A percentile compares a stretch with the other conserved stretches of the same genome.
Conservation (phyloP, 2,113 vertebrate genomes). For the Isichthys henryi region DNA sequence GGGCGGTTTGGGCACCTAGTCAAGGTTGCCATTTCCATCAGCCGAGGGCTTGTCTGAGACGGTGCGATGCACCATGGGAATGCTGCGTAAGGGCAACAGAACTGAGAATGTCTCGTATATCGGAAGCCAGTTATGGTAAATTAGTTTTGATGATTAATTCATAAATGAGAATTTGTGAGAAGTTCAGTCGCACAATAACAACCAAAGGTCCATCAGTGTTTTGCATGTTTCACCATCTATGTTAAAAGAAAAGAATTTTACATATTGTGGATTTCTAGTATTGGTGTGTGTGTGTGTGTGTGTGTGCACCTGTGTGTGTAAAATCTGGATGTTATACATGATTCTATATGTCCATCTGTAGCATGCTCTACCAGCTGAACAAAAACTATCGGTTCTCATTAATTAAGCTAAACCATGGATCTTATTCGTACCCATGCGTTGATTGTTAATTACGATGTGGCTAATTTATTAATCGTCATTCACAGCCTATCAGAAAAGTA, state of each 20-base stretch:
- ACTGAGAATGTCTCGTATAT: neutral
- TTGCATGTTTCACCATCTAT: neutral
- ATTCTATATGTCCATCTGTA: neutral
- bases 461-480: neutral
- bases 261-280: neutral
- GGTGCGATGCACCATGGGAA: neutral
- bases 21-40: neutral
- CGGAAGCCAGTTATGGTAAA: neutral
- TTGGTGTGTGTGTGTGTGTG: neutral
- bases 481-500: neutral
- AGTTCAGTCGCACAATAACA: neutral
- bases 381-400: neutral
- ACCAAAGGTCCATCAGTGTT: neutral
- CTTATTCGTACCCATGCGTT: conserved; percentile 17
- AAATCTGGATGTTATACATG: neutral
- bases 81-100: neutral
- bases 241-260: neutral
- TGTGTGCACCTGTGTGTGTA: neutral
- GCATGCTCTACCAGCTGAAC: neutral
- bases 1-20: neutral
- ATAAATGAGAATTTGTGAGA: neutral
- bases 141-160: neutral
- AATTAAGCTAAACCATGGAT: conserved; percentile 5
- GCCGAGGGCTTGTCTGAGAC: neutral
- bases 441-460: neutral